Evolutionary conservation across 2,113 vertebrate species (phyloP).

Genomic region (Australoheros scitulus): DNA sequence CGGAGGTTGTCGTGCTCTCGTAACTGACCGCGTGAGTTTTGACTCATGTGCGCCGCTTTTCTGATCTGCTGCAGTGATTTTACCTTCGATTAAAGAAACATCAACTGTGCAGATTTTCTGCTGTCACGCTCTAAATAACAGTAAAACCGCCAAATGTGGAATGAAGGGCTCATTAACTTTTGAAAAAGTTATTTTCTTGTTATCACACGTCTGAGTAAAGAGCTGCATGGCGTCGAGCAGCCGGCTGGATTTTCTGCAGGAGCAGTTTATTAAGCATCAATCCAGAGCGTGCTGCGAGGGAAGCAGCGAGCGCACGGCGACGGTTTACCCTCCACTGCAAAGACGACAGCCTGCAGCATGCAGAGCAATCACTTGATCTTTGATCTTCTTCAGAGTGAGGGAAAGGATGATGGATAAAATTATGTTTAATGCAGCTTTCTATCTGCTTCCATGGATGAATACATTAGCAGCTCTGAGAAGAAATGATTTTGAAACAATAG

Average conservation of each 20-base stretch:
- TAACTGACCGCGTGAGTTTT: too few species aligned
- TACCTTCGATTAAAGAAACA: too few species aligned
- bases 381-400: not conserved
- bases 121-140: too few species aligned
- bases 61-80: too few species aligned
- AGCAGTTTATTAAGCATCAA: not conserved
- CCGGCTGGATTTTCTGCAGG: not conserved
- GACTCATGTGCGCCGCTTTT: too few species aligned
- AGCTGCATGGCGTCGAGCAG: not conserved
- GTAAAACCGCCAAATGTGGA: too few species aligned
- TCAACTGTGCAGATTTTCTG: not conserved
- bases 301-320: not conserved
- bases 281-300: not conserved
- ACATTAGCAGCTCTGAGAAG: slow-evolving; percentile 28
- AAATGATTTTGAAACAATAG: slow-evolving; percentile 34
- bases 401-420: slow-evolving; percentile 15
- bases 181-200: not conserved
- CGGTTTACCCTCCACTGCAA: slow-evolving; percentile 8
- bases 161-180: not conserved
- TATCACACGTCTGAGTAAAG: not conserved
- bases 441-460: slow-evolving; percentile 60
- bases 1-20: not conserved
- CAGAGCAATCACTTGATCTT: not conserved
- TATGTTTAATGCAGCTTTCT: slow-evolving; percentile 2
- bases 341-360: slow-evolving; percentile 25